Evolutionary conservation across 2,888 invertebrate genomes (phyloP).

Genomic region (Macrophya alboannulata): DNA sequence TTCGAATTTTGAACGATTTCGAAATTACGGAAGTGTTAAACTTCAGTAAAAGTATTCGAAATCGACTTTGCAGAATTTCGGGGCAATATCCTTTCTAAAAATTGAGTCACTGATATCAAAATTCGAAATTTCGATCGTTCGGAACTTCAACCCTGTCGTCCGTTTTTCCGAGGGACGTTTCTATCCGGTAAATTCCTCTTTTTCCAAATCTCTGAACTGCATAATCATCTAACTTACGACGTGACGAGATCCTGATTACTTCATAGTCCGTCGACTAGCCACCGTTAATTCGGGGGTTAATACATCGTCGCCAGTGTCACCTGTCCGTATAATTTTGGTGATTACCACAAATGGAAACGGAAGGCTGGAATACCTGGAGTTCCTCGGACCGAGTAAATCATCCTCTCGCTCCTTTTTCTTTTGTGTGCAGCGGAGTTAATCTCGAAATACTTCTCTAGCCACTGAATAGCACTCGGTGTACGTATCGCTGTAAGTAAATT

Average conservation of each 20-base stretch:
- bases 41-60: no score
- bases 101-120: no score
- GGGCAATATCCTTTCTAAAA: no score
- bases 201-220: neutral
- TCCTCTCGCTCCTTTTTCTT: neutral
- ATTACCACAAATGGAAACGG: conserved; percentile 41
- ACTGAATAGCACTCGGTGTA: neutral
- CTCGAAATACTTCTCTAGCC: neutral
- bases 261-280: neutral
- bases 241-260: neutral
- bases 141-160: no score
- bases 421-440: neutral
- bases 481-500: neutral
- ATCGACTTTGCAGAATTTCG: no score
- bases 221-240: neutral
- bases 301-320: conserved; percentile 24
- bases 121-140: no score
- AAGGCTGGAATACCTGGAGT: neutral
- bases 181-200: neutral
- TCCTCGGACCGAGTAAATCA: conserved; percentile 30
- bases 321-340: conserved; percentile 24
- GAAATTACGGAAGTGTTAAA: no score
- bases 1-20: no score
- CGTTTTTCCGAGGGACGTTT: neutral
- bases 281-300: neutral